Evolutionary conservation across 2,888 invertebrate species (phyloP), one percentile per base, ranked within the genome.

Genomic region (Metalampra italica): DNA sequence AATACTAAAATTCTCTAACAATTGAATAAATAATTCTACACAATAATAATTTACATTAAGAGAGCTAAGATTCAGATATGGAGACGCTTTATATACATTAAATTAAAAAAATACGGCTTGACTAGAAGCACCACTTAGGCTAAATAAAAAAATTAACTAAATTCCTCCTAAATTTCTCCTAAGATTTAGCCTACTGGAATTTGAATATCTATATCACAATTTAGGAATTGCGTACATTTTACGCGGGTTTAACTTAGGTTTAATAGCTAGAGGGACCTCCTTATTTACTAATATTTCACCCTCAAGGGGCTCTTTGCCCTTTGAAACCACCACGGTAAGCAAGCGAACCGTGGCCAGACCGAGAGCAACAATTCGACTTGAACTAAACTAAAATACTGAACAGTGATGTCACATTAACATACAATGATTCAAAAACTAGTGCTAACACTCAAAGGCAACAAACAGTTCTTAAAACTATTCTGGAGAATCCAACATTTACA

Each of bases 161-260:
- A 49, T 13, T 50, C 60, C 52, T 58, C 62, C 60, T 72, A 67
- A 60, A 55, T 55, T 54, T 49, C 9, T 47, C 47, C 45, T 53
- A 50, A 49, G 39, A 57, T 55, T 59, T 65, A 60, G 59, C 58
- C 63, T 68, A 78, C 57, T 68, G 66, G 67, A 74, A 74, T 71
- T 80, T 73, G 76, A 82, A 78, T 78, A 75, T 69, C 71, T 78
- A 76, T 86, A 88, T 88, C 87, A 88, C 87, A 88, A 80, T 78
- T 78, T 83, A 87, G 88, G 88, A 88, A 87, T 85, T 67, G 78
- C 86, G 84, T 60, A 74, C 66, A 45, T 56, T 60, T 65, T 63
- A 73, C 83, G 82, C 78, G 49, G 50, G 14, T 60, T 64, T 52
- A 58, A 57, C 62, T 57, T 56, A 51, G n/a, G 11, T 30, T 41